Evolutionary conservation across 2,113 vertebrate species (phyloP), one percentile per base, ranked within the genome.

Genomic region (Etheostoma spectabile): DNA sequence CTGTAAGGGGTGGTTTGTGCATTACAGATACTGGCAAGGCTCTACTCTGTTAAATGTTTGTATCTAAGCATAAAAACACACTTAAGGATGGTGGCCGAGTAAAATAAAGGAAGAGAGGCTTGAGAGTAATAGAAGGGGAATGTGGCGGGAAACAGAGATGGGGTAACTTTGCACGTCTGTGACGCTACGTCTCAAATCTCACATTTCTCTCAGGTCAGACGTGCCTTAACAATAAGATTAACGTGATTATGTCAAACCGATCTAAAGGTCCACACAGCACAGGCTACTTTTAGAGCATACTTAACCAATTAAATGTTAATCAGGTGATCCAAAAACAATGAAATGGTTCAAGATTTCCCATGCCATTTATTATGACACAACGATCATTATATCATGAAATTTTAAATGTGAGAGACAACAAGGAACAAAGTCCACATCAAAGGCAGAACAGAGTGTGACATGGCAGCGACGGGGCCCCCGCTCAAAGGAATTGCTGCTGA

Each of bases 301-400:
- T 30, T 8, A 51, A 30, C 8, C 24, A 7, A 60, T 30, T 8
- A 35, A 19, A n/a, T 59, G 15, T 15, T 22, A 3, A 24, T 59
- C 3, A 67, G 19, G n/a, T 8, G 8, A 45, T 24, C 30, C 30
- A 35, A 6, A n/a, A 53, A 24, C 18, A n/a, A n/a, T 18, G 4
- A n/a, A 21, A 45, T 4, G 19, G 35, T 35, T 16, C 27, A 19
- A 35, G 2, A 35, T n/a, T 19, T 56, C 21, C 18, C 2, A 16
- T 45, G 21, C 5, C 11, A 38, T 80, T 52, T 80, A 80, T 73
- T 27, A 73, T 27, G 5, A 46, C 10, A 56, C 13, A 71, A 12
- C n/a, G n/a, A 21, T 46, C 2, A 55, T 22, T 30, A 30, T 0
- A 24, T 8, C 7, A 22, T 49, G 16, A 46, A 1, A 21, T 59